Percentiles rank a stretch among this genome's conserved stretches.
phyloP scores from a whole-genome alignment of 2,113 vertebrate genomes.

The Mesocricetus auratus region DNA sequence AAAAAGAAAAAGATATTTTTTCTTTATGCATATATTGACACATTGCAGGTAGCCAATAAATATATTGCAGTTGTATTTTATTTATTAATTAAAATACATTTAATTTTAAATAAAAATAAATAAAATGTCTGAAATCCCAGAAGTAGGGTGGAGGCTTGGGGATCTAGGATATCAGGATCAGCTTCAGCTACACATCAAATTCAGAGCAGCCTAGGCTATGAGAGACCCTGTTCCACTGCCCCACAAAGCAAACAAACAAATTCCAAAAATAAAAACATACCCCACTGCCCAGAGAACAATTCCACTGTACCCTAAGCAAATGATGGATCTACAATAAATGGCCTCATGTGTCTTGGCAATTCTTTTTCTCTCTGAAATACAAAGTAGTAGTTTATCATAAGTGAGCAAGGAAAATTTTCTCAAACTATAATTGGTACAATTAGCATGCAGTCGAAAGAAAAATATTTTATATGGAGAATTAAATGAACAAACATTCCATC shows the following conservation, averaged over 20 bases:
- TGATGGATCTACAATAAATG: slow-evolving; percentile 16
- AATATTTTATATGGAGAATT: not conserved
- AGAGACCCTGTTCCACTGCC: not conserved
- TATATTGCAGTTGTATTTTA: not conserved
- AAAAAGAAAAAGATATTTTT: not conserved
- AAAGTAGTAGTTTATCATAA: not conserved
- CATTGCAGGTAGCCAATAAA: not conserved
- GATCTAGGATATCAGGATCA: not conserved
- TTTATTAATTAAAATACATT: not conserved
- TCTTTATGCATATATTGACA: not conserved
- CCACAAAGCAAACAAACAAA: not conserved
- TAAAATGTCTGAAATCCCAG: not conserved
- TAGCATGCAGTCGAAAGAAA: slow-evolving; percentile 34
- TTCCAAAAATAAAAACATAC: not conserved
- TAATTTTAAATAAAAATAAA: not conserved
- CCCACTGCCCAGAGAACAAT: not conserved
- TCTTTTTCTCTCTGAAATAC: slow-evolving; percentile 52
- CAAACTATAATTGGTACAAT: not conserved
- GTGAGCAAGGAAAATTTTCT: slow-evolving; percentile 42
- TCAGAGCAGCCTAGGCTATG: not conserved
- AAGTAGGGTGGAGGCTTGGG: not conserved
- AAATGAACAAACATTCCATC: not conserved
- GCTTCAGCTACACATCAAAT: not conserved
- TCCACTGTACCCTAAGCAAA: not conserved
- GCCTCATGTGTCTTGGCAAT: not conserved